phyloP scores from a whole-genome alignment of 2,113 vertebrate genomes.

The Sander lucioperca region DNA sequence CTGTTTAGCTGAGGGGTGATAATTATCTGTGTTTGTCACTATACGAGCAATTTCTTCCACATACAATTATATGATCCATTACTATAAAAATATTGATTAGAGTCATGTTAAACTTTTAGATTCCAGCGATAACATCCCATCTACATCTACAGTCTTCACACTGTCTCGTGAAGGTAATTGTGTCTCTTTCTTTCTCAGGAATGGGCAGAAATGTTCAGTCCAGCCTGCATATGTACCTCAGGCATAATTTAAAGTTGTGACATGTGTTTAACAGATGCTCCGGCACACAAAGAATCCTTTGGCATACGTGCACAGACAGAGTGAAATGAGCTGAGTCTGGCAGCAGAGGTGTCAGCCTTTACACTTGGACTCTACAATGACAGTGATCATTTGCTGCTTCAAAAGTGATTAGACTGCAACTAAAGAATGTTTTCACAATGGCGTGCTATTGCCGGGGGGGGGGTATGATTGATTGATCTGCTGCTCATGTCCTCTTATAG shows the following conservation, averaged over 20 bases:
- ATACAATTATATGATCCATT: background rate
- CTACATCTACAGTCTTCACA: background rate
- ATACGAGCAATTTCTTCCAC: background rate
- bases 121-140: background rate
- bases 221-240: constrained; percentile 20
- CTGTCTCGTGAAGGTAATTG: background rate
- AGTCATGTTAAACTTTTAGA: background rate
- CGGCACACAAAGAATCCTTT: constrained; percentile 33
- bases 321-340: constrained; percentile 55
- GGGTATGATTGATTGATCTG: constrained; percentile 64
- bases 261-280: constrained; percentile 73
- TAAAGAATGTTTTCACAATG: constrained; percentile 29
- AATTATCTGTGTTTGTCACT: background rate
- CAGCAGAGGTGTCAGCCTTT: constrained; percentile 43
- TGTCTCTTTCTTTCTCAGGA: background rate
- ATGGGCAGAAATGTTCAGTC: background rate
- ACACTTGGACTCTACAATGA: constrained; percentile 34
- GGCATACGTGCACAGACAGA: constrained; percentile 36
- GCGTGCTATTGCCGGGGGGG: constrained; percentile 40
- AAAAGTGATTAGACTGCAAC: constrained; percentile 57
- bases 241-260: constrained; percentile 47
- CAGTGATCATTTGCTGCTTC: constrained; percentile 54
- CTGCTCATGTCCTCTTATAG: constrained; percentile 30
- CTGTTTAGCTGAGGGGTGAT: background rate
- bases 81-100: background rate